Evolutionary conservation across 2,888 invertebrate genomes (phyloP).

Genomic region (Noctua comes): DNA sequence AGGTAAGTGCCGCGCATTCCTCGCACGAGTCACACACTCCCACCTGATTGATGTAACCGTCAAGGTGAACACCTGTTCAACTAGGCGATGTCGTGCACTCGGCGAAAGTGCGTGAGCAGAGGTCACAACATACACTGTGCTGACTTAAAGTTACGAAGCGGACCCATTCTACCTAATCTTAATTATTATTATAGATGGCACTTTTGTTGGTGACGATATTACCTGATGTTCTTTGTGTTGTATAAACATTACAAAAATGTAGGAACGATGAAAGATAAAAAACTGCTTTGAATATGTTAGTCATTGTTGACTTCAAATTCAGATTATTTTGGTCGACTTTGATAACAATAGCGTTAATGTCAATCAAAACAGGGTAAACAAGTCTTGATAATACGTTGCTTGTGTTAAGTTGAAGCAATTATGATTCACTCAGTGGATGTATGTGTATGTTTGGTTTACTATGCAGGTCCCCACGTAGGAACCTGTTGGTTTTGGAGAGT

Average conservation of each 20-base stretch:
- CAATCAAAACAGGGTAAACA: background rate
- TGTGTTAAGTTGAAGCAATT: background rate
- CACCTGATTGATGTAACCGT: background rate
- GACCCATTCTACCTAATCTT: background rate
- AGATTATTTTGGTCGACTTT: slow-evolving; percentile 19
- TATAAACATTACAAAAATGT: background rate
- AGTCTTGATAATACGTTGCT: background rate
- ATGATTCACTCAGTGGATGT: background rate
- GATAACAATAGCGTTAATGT: slow-evolving; percentile 13
- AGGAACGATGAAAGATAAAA: background rate
- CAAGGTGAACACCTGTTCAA: slow-evolving; percentile 44
- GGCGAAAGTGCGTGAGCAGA: slow-evolving; percentile 35
- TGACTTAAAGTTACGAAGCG: background rate
- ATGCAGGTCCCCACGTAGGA: background rate
- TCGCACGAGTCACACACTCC: background rate
- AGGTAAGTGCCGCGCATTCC: slow-evolving; percentile 88
- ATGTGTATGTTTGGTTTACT: background rate
- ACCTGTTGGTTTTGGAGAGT: background rate
- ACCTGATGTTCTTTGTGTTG: background rate
- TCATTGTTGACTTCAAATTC: slow-evolving; percentile 31
- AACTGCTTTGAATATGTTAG: slow-evolving; percentile 5
- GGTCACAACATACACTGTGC: slow-evolving; percentile 1
- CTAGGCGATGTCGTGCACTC: slow-evolving; percentile 8
- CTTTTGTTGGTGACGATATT: background rate
- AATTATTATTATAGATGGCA: background rate